Base-by-base conservation (phyloP, 2,888 invertebrate genomes). In the Noctua comes region DNA sequence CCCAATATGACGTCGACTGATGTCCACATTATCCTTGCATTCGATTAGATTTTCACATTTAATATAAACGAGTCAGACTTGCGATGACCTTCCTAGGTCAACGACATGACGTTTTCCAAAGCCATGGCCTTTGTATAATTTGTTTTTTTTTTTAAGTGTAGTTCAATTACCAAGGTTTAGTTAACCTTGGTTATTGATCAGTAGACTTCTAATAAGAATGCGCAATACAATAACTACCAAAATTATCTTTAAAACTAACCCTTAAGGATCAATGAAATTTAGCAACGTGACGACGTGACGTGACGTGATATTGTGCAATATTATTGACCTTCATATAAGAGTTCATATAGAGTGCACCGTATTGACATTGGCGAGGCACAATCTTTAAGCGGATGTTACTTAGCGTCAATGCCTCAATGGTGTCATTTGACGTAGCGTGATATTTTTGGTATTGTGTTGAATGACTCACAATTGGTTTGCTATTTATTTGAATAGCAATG, bases 61-160 rank as follows among this genome's bases (percentile, higher is more conserved):
- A 70, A 27, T 7, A 43, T 8, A n/a, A 8, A 40, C n/a, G 7
- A 62, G 24, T 68, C 64, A 59, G 27, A 51, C 24, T 8, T 48
- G 64, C 24, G n/a, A 40, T 65, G 24, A 13, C 65, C 65, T 40
- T 40, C 24, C 24, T 13, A 70, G 71, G 76, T 85, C 79, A 78
- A 71, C 40, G 78, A 76, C 77, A 69, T 69, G 46, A 68, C 43
- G 27, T 65, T 69, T 18, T 64, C 68, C 36, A 84, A 48, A 13
- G 18, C 24, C 36, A 36, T n/a, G 11, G 18, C 46, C 24, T 7
- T 51, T 51, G 21, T 8, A 13, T 43, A 43, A 43, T 43, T 43
- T 43, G 43, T 43, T n/a, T n/a, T n/a, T n/a, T n/a, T n/a, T n/a
- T n/a, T n/a, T n/a, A 43, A 43, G 43, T 43, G 10, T 43, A 43